These are phyloP conservation scores for Pharmacophagus antenor DNA, from an alignment of 2,888 invertebrate genomes.

Conservation along the genomic window DNA sequence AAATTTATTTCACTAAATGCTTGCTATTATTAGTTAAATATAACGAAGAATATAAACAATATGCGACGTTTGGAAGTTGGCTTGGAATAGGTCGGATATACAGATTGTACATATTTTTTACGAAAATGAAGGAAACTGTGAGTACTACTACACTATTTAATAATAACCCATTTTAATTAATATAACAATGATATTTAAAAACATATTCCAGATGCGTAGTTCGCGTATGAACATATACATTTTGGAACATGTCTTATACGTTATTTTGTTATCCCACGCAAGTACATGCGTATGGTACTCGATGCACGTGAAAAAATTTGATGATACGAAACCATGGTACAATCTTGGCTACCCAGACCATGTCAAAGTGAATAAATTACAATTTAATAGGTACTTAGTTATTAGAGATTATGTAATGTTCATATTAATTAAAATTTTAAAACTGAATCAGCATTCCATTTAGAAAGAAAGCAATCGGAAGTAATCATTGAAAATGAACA, in stretches of 20 bases:
- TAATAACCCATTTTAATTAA: no score
- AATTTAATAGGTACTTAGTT: slow-evolving; percentile 46
- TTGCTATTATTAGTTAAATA: slow-evolving; percentile 41
- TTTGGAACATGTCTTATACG: slow-evolving; percentile 49
- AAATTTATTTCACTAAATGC: not conserved
- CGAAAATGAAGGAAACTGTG: slow-evolving; percentile 55
- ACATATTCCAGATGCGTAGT: slow-evolving; percentile 51
- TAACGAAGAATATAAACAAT: slow-evolving; percentile 32
- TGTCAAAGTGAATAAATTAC: slow-evolving; percentile 48
- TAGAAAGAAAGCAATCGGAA: no score
- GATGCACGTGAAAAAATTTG: slow-evolving; percentile 35
- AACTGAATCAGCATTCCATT: not conserved
- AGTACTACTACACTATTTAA: slow-evolving; percentile 37
- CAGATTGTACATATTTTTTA: slow-evolving; percentile 51
- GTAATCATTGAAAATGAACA: no score
- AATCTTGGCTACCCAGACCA: slow-evolving; percentile 51
- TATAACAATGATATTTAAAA: no score
- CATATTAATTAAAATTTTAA: not conserved
- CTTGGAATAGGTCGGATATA: slow-evolving; percentile 61
- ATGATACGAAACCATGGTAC: slow-evolving; percentile 38
- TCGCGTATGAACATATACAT: slow-evolving; percentile 55
- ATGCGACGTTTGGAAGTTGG: slow-evolving; percentile 52
- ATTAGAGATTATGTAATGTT: no score
- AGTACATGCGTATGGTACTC: slow-evolving; percentile 59
- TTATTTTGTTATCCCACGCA: slow-evolving; percentile 52